phyloP scores from a whole-genome alignment of 2,888 invertebrate genomes.

The Epiblema foenella region DNA sequence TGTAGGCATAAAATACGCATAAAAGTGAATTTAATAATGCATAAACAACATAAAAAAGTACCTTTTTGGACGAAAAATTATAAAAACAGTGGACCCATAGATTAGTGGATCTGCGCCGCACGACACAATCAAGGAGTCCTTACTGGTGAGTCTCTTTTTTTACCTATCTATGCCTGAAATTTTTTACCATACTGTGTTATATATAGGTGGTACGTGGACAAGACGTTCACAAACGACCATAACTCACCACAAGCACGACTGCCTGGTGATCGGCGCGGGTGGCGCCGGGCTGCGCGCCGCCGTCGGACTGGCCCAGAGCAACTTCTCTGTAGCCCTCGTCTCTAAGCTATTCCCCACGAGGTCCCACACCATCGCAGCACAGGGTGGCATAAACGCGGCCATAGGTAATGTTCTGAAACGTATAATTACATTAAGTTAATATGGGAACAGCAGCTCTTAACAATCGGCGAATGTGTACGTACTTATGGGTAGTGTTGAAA shows the following conservation, averaged over 20 bases:
- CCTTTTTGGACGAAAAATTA: no score
- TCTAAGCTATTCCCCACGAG: slow-evolving; percentile 98
- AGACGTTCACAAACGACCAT: slow-evolving; percentile 80
- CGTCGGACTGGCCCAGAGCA: slow-evolving; percentile 95
- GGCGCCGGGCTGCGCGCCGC: slow-evolving; percentile 98
- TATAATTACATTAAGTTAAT: no score
- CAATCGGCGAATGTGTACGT: no score
- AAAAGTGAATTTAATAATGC: no score
- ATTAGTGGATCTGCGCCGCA: no score
- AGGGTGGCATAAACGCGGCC: slow-evolving; percentile 99
- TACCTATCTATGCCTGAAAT: background rate
- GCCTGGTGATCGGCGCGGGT: slow-evolving; percentile 97
- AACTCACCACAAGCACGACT: slow-evolving; percentile 97
- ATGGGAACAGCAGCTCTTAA: no score
- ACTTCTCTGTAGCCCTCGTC: slow-evolving; percentile 97
- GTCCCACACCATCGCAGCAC: slow-evolving; percentile 99
- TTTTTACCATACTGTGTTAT: background rate
- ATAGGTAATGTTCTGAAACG: slow-evolving; percentile 86
- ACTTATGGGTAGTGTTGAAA: no score
- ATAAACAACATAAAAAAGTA: no score
- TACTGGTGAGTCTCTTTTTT: background rate
- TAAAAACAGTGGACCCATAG: no score
- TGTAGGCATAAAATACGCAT: no score
- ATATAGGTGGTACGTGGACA: background rate
- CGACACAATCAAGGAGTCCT: background rate